Evolutionary conservation across 2,888 invertebrate genomes (phyloP).

Genomic region (Agrochola macilenta): DNA sequence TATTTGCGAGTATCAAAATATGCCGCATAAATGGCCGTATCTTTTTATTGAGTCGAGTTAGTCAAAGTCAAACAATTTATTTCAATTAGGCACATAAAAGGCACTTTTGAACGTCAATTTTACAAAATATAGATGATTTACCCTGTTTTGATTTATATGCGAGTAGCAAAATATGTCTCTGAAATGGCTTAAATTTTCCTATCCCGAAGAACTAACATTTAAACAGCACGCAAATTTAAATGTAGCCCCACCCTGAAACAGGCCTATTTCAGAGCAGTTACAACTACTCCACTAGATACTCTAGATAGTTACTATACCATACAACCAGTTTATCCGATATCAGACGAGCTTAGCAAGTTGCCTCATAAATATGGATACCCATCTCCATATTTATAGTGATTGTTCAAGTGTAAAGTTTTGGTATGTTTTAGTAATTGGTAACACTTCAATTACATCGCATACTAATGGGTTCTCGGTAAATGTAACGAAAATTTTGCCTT

Average conservation of each 20-base stretch:
- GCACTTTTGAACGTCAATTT: too few relatives aligned
- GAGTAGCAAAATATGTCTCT: too few relatives aligned
- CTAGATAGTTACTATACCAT: constrained; percentile 16
- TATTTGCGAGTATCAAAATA: too few relatives aligned
- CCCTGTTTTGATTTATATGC: too few relatives aligned
- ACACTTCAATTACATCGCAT: constrained; percentile 48
- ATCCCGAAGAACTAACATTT: not conserved
- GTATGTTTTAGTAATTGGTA: constrained; percentile 66
- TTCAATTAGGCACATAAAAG: too few relatives aligned
- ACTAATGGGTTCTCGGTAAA: constrained; percentile 26
- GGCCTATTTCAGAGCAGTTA: constrained; percentile 10
- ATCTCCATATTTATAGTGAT: constrained; percentile 72
- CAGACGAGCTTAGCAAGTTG: constrained; percentile 56
- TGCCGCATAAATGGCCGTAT: too few relatives aligned
- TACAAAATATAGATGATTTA: too few relatives aligned
- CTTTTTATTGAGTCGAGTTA: too few relatives aligned
- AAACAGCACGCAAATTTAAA: constrained; percentile 8
- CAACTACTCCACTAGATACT: constrained; percentile 15
- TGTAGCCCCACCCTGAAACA: not conserved
- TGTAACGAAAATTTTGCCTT: constrained; percentile 9
- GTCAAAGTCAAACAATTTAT: too few relatives aligned
- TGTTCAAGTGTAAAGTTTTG: constrained; percentile 73
- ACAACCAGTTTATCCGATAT: constrained; percentile 54
- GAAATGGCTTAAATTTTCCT: not conserved
- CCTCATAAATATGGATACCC: constrained; percentile 76